Conservation (phyloP, 2,888 invertebrate species). For the Volucella inanis region DNA sequence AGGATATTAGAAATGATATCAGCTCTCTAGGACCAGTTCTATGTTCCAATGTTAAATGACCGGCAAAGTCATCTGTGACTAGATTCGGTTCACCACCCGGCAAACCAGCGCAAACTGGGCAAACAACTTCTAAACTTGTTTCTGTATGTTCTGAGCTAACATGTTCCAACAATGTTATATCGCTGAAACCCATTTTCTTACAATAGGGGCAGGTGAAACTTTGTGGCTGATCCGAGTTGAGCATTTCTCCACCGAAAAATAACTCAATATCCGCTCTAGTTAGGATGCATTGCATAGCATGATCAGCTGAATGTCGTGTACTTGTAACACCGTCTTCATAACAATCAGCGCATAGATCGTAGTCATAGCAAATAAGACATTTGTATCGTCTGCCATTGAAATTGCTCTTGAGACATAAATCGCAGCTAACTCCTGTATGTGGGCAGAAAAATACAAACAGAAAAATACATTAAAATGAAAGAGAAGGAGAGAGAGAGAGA, state of each 20-base stretch:
- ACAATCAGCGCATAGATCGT: slow-evolving; percentile 98
- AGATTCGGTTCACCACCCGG: slow-evolving; percentile 99
- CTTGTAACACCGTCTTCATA: slow-evolving; percentile 96
- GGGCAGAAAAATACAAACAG: slow-evolving; percentile 68
- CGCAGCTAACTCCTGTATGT: slow-evolving; percentile 98
- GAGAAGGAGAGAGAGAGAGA: neutral
- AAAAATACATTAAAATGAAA: slow-evolving; percentile 26
- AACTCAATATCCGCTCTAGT: slow-evolving; percentile 98
- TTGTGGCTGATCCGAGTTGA: slow-evolving; percentile 95
- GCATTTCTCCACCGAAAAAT: slow-evolving; percentile 97
- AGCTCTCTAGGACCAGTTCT: slow-evolving; percentile 94
- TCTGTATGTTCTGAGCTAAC: slow-evolving; percentile 96
- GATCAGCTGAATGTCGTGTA: slow-evolving; percentile 96
- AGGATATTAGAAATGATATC: slow-evolving; percentile 94
- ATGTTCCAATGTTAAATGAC: slow-evolving; percentile 97
- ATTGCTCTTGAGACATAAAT: slow-evolving; percentile 98
- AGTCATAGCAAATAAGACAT: slow-evolving; percentile 99
- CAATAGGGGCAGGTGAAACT: slow-evolving; percentile 99
- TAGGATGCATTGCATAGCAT: slow-evolving; percentile 99
- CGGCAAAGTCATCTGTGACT: slow-evolving; percentile 98
- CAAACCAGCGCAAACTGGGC: slow-evolving; percentile 98
- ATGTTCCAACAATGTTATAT: slow-evolving; percentile 94
- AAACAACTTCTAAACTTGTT: slow-evolving; percentile 96
- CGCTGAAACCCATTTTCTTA: slow-evolving; percentile 97
- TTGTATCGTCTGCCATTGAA: slow-evolving; percentile 99